A percentile compares a stretch with the other conserved stretches of the same genome.
These are phyloP conservation scores for Sycophila texana DNA, from an alignment of 2,888 invertebrate genomes.

Conservation along the genomic window DNA sequence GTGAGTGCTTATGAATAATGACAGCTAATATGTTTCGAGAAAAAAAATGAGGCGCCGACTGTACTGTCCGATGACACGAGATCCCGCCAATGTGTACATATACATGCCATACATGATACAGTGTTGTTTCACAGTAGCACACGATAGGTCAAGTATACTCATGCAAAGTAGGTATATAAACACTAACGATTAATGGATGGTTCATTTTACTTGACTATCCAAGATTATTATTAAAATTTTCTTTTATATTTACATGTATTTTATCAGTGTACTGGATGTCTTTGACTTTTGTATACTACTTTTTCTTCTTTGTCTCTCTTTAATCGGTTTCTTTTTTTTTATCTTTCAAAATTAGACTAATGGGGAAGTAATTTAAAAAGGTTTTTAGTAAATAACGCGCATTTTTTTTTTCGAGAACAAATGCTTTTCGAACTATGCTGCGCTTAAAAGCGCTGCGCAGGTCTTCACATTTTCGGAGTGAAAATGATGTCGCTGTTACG, in stretches of 20 bases:
- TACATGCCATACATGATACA: slow-evolving; percentile 43
- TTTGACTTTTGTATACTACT: background rate
- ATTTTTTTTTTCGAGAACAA: background rate
- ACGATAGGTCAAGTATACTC: slow-evolving; percentile 53
- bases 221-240: slow-evolving; percentile 34
- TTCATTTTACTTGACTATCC: slow-evolving; percentile 33
- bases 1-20: slow-evolving; percentile 53
- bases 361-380: background rate
- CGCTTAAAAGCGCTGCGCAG: background rate
- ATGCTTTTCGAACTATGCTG: background rate
- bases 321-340: no score
- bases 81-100: slow-evolving; percentile 42
- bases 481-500: slow-evolving; percentile 13
- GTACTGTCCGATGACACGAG: slow-evolving; percentile 30
- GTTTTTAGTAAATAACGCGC: slow-evolving; percentile 7
- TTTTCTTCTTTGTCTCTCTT: no score
- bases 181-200: slow-evolving; percentile 27
- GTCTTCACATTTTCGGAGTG: slow-evolving; percentile 12
- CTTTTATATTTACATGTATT: slow-evolving; percentile 7
- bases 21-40: slow-evolving; percentile 38
- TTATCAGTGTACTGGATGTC: background rate
- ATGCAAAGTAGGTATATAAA: slow-evolving; percentile 55
- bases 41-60: slow-evolving; percentile 41
- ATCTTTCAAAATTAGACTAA: background rate
- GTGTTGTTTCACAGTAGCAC: slow-evolving; percentile 39